phyloP scores from a whole-genome alignment of 2,797 vertebrate species.

The Chiloscyllium punctatum region DNA sequence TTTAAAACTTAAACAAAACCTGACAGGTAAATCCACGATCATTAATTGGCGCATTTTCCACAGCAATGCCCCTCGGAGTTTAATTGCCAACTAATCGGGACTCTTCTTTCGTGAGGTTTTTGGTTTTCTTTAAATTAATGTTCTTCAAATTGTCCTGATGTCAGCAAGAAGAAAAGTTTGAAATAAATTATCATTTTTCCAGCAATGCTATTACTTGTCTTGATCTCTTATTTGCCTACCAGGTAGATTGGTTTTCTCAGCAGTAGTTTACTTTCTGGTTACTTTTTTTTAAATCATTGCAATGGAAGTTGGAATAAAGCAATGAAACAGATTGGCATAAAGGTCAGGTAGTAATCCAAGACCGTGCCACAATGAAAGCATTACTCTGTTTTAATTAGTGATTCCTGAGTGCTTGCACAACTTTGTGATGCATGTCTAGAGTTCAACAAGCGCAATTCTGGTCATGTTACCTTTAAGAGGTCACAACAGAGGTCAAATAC shows the following conservation, averaged over 20 bases:
- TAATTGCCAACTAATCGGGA: no score
- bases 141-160: no score
- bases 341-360: not conserved
- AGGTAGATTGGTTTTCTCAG: not conserved
- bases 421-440: not conserved
- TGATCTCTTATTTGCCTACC: not conserved
- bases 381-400: not conserved
- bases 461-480: not conserved
- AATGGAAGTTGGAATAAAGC: not conserved
- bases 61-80: no score
- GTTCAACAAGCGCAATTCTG: not conserved
- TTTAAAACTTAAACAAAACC: no score
- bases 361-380: not conserved
- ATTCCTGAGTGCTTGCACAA: not conserved
- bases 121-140: no score
- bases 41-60: no score
- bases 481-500: not conserved
- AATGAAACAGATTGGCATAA: not conserved
- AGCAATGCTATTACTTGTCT: not conserved
- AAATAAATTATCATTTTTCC: no score
- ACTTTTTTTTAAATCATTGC: not conserved
- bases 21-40: no score
- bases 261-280: not conserved
- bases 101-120: no score
- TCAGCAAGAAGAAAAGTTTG: no score